Evolutionary conservation across 2,113 vertebrate species (phyloP), one percentile per base, ranked within the genome.

Genomic region (Varanus salvator): DNA sequence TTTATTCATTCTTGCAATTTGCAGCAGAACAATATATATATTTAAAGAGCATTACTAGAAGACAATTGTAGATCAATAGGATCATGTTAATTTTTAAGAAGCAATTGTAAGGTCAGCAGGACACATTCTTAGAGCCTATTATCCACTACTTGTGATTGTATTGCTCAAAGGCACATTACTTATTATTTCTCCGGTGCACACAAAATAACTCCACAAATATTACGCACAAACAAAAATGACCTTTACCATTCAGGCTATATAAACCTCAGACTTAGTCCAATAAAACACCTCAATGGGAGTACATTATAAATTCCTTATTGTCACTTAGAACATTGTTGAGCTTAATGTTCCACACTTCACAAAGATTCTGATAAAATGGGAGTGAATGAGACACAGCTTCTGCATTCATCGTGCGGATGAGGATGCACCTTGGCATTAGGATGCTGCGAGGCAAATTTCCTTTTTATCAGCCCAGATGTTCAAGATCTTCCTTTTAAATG

Each of bases 81-180:
- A 72, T 82, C 69, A 82, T 4, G 74, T 60, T 89, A 81, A 87
- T 88, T 89, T 92, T 82, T 87, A 93, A 92, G 21, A 92, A 91
- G 92, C 54, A 93, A 77, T 80, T 93, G 87, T 54, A 90, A 92
- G 93, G 92, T 96, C 89, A 94, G 88, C 86, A 92, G 90, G 94
- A 82, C 82, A 89, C 87, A 89, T 83, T 88, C 52, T 89, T 74
- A 82, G 57, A 85, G 71, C 83, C 34, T 85, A 85, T 90, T 90
- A 85, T 85, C 64, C n/a, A 57, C 75, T 52, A 23, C 64, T 60
- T 57, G 83, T 44, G 75, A 72, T 27, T 80, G 64, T 8, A 80
- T 90, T 85, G 88, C 83, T 90, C 80, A 80, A 85, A 90, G 75
- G 48, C 15, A 44, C 19, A 23, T 44, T 2, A 44, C 8, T 71